Conservation (phyloP, 2,113 vertebrate species). For the Laticauda laticaudata region DNA sequence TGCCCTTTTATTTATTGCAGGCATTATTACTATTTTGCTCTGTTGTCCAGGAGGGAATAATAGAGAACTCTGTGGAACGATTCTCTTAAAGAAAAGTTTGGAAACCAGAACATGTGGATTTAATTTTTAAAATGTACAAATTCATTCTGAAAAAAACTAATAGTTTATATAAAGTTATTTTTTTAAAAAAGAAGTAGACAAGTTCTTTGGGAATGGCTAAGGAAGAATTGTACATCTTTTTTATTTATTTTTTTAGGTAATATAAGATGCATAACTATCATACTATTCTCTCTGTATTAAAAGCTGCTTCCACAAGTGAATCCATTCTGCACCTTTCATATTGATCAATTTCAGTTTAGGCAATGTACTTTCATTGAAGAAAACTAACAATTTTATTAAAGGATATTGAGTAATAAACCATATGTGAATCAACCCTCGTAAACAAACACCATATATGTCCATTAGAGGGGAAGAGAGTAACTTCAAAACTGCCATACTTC, state of each 20-base stretch:
- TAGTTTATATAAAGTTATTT: constrained; percentile 11
- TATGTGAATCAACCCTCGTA: no score
- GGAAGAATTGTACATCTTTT: background rate
- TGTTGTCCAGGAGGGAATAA: constrained; percentile 53
- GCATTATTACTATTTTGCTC: constrained; percentile 31
- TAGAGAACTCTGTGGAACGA: constrained; percentile 48
- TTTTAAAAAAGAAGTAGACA: constrained; percentile 19
- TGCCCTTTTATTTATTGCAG: constrained; percentile 58
- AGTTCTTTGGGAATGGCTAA: constrained; percentile 35
- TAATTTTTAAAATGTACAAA: constrained; percentile 17
- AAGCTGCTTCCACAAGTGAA: background rate
- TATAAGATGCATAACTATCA: background rate
- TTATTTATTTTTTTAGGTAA: background rate
- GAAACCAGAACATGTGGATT: constrained; percentile 35
- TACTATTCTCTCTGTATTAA: background rate
- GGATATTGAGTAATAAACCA: background rate
- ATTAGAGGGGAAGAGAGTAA: no score
- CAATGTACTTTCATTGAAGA: background rate
- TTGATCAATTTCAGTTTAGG: background rate
- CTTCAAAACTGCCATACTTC: no score
- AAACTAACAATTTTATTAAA: background rate
- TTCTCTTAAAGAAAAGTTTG: constrained; percentile 34
- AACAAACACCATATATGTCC: no score
- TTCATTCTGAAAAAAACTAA: constrained; percentile 32
- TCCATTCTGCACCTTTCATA: background rate